Conservation (phyloP, 2,888 invertebrate genomes). For the Volucella zonaria region DNA sequence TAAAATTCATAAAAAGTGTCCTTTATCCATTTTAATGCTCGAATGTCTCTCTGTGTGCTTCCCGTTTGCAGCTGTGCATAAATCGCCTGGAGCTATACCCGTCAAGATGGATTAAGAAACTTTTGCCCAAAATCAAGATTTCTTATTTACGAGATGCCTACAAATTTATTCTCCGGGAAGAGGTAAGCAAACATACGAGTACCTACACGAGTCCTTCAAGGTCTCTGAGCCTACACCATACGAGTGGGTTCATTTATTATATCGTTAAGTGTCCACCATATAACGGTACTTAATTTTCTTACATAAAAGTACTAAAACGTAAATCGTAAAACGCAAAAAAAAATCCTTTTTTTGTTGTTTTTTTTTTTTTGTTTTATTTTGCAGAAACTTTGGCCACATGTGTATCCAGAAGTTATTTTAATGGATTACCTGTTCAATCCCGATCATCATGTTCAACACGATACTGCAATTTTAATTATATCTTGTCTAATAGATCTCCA, state of each 20-base stretch:
- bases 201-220: background rate
- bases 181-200: conserved; percentile 77
- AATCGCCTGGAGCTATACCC: conserved; percentile 80
- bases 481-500: conserved; percentile 82
- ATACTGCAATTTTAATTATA: conserved; percentile 80
- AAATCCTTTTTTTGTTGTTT: no score
- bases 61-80: conserved; percentile 78
- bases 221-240: background rate
- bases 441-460: conserved; percentile 78
- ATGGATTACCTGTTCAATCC: conserved; percentile 82
- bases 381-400: conserved; percentile 81
- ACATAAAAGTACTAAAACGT: no score
- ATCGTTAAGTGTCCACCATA: conserved; percentile 1
- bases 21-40: conserved; percentile 21
- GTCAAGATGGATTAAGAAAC: conserved; percentile 80
- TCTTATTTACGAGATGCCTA: conserved; percentile 78
- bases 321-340: background rate
- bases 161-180: conserved; percentile 80
- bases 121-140: conserved; percentile 78
- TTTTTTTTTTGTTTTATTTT: conserved; percentile 26
- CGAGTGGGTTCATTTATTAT: background rate
- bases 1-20: background rate
- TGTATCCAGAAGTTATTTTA: conserved; percentile 81
- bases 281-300: no score
- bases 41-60: no score